A percentile compares a stretch with the other conserved stretches of the same genome.
These are phyloP conservation scores for rabbit (Oryctolagus cuniculus) DNA, from an alignment of 2,113 vertebrate genomes.

Conservation along the genomic window DNA sequence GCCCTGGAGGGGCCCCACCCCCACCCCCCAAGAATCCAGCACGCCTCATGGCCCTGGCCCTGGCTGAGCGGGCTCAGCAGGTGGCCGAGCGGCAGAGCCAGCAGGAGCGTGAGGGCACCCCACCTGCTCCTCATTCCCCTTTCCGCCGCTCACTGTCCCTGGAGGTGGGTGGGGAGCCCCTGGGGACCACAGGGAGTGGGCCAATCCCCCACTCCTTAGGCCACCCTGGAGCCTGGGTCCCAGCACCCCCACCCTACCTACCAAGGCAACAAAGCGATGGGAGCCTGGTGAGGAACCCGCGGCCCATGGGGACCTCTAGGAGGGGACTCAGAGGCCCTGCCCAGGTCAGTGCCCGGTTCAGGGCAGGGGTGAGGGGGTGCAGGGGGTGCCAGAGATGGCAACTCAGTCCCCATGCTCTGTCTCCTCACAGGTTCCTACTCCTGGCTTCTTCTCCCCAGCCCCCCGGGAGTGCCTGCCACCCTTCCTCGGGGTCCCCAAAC, in stretches of 20 bases:
- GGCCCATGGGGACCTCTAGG: conserved; percentile 70
- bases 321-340: conserved; percentile 68
- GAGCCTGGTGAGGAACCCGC: conserved; percentile 72
- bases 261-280: conserved; percentile 80
- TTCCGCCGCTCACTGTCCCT: conserved; percentile 87
- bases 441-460: conserved; percentile 54
- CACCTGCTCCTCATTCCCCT: conserved; percentile 62
- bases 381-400: conserved; percentile 8
- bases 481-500: conserved; percentile 71
- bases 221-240: conserved; percentile 73
- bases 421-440: conserved; percentile 63
- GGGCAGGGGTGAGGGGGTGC: background rate
- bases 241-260: conserved; percentile 68
- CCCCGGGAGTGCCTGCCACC: conserved; percentile 70
- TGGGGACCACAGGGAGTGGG: conserved; percentile 76
- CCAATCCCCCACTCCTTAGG: conserved; percentile 85
- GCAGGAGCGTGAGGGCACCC: conserved; percentile 66
- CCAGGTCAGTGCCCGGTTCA: conserved; percentile 73
- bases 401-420: conserved; percentile 51
- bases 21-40: conserved; percentile 91
- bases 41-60: conserved; percentile 90
- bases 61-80: conserved; percentile 90
- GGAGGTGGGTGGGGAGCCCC: conserved; percentile 84
- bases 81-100: conserved; percentile 86
- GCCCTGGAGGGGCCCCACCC: conserved; percentile 88